Percentiles rank a stretch among this genome's conserved stretches.
phyloP scores from a whole-genome alignment of 2,888 invertebrate species.

The Agrypnus murinus region DNA sequence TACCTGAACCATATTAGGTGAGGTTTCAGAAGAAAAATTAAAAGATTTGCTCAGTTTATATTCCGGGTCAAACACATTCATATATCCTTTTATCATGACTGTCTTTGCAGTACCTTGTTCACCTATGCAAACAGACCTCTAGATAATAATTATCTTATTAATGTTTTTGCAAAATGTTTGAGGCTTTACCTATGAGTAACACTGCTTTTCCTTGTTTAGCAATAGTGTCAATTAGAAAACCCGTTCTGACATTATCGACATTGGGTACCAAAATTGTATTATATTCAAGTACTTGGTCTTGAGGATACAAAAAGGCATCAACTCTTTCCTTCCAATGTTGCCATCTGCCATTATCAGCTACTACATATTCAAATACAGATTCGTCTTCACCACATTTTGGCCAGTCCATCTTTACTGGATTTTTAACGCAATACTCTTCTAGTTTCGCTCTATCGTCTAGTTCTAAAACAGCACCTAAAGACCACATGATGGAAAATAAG shows the following conservation, averaged over 20 bases:
- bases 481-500: constrained; percentile 92
- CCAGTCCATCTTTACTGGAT: constrained; percentile 83
- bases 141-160: no score
- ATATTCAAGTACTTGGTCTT: constrained; percentile 84
- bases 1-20: constrained; percentile 93
- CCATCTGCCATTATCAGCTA: constrained; percentile 83
- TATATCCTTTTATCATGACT: constrained; percentile 90
- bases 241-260: constrained; percentile 90
- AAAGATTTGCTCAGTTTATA: constrained; percentile 86
- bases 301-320: constrained; percentile 83
- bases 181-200: constrained; percentile 83
- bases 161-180: no score
- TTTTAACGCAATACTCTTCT: constrained; percentile 80
- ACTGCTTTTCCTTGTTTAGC: constrained; percentile 89
- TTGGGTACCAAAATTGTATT: constrained; percentile 90
- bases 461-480: constrained; percentile 88
- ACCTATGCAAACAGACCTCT: no score
- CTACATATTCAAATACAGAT: constrained; percentile 89
- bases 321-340: constrained; percentile 87
- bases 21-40: constrained; percentile 93
- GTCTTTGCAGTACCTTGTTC: constrained; percentile 95
- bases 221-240: constrained; percentile 86
- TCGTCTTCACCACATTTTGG: constrained; percentile 81
- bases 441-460: constrained; percentile 81
- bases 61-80: constrained; percentile 85